Base-by-base conservation (phyloP, 2,888 invertebrate species). In the Biston betularia region DNA sequence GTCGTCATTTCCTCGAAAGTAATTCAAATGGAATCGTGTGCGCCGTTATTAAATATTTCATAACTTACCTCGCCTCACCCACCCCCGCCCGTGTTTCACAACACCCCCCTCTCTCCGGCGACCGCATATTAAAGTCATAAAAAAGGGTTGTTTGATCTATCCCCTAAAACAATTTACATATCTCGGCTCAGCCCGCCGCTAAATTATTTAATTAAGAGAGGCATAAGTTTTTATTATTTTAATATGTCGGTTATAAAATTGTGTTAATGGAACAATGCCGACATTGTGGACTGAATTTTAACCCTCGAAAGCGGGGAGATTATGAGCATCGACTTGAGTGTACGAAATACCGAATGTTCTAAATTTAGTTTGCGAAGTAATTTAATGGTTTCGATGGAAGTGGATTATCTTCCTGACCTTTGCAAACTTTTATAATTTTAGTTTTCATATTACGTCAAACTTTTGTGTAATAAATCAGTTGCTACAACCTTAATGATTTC, bases 161-260 rank as follows among this genome's bases (percentile, higher is more conserved):
- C 93, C 94, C 93, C 91, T 92, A 91, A 93, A 94, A 94, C 94
- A 94, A 94, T 94, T 94, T 94, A 94, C 94, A 94, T 94, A 94
- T 94, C 94, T 92, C 90, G 89, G 90, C 90, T 89, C 90, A 88
- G 87, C 86, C 88, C 88, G 89, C 90, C 86, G 92, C 92, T 93
- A 93, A 94, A 94, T 94, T 94, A 94, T 94, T 94, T 94, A 94
- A 94, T 94, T 94, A 94, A 94, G 94, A 91, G 94, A 92, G 94
- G 92, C 94, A 93, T 94, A 94, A 94, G 94, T 94, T 94, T 94
- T 94, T 94, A 94, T 94, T 94, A 94, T 94, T 94, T 94, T 92
- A 93, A 93, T 93, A 93, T 93, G 93, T 92, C 85, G 88, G 89
- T 85, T 88, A 89, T 93, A 91, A 93, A 93, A 93, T 90, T 92